These are phyloP conservation scores for Myotis planiceps DNA, from an alignment of 2,797 vertebrate genomes.

Conservation along the genomic window DNA sequence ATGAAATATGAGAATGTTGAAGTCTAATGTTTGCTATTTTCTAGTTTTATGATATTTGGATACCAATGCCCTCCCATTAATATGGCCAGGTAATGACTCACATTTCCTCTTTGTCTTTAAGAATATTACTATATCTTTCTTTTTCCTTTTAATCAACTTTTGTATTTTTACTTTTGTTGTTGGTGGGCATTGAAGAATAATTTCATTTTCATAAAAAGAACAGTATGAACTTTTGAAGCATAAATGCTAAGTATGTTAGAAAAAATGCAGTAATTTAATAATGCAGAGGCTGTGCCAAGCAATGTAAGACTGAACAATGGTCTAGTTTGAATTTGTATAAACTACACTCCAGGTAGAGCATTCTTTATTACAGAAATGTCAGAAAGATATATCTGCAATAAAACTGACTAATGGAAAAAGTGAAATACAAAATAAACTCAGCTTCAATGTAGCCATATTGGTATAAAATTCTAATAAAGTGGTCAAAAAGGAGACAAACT, in stretches of 20 bases:
- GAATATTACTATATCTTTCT: constrained; percentile 53
- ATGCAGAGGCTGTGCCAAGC: background rate
- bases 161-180: constrained; percentile 65
- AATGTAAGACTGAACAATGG: constrained; percentile 13
- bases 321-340: constrained; percentile 57
- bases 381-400: constrained; percentile 51
- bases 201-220: constrained; percentile 68
- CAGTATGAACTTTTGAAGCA: constrained; percentile 42
- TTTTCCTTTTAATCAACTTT: constrained; percentile 38
- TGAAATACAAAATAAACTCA: constrained; percentile 42
- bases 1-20: constrained; percentile 39
- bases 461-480: constrained; percentile 48
- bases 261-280: constrained; percentile 59
- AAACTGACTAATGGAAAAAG: constrained; percentile 41
- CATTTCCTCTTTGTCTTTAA: constrained; percentile 49
- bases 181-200: constrained; percentile 57
- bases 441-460: background rate
- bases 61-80: background rate
- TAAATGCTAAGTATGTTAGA: constrained; percentile 38
- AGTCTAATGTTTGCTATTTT: constrained; percentile 48
- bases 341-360: background rate
- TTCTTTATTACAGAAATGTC: constrained; percentile 55
- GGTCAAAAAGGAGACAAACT: constrained; percentile 2
- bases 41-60: constrained; percentile 37
- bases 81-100: constrained; percentile 56